Base-by-base conservation (phyloP, 2,113 vertebrate genomes). In the Greenwoodochromis staneri region DNA sequence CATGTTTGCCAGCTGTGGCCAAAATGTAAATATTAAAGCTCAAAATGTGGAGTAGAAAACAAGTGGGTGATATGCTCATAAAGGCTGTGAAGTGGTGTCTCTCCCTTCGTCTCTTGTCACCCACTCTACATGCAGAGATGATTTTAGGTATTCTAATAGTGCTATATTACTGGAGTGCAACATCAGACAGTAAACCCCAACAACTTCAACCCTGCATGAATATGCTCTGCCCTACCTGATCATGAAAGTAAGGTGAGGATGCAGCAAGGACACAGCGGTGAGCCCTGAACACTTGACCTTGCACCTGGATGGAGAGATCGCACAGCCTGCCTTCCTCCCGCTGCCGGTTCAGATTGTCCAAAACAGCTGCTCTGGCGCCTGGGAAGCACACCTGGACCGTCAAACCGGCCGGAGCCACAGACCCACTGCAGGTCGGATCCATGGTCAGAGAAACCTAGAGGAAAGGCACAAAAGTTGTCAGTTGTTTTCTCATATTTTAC, bases 321-420 rank as follows among this genome's bases (percentile, higher is more conserved):
- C 97, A 97, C 14, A 97, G 96, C 85, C 97, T 91, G 3, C 98
- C 98, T 21, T 98, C 97, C 40, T 97, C 94, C 5, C 98, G 95
- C 89, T 98, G 98, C 4, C 96, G 97, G 93, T 98, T 98, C 81
- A 98, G 96, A 47, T 97, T 98, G 88, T 98, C 97, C 93, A 99
- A 71, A 9, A 99, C 95, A 1, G 97, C 96, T 4, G 96, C 95
- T 12, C 97, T 96, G 12, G 96, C 96, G 2, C 97, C 97, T 0
- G 98, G 98, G 90, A 99, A 98, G 88, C 97, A 97, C 84, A 98
- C 97, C 10, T 98, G 98, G 4, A 98, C 95, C 9, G 95, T 93
- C 6, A 95, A 38, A 54, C 91, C 93, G 2, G 89, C 59, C 0
- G 81, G 85, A 83, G 86, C 84, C 11, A 81, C 61, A 16, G 94